Conservation (phyloP, 2,797 vertebrate species). For the Chiroxiphia lanceolata region DNA sequence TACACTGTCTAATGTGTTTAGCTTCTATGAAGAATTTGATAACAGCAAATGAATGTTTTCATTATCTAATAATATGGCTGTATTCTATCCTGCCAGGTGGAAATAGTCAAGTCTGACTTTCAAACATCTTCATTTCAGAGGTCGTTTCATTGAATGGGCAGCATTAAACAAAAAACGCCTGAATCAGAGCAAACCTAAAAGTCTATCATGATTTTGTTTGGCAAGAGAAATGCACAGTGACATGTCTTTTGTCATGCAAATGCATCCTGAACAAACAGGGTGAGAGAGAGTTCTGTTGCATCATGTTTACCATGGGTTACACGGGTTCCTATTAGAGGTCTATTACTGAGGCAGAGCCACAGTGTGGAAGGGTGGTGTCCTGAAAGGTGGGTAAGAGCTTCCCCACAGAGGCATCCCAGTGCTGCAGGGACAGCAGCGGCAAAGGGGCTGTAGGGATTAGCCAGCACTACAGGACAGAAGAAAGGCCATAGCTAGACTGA, state of each 20-base stretch:
- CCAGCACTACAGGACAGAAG: not conserved
- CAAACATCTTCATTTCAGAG: not conserved
- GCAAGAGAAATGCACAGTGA: not conserved
- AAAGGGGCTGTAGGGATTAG: not conserved
- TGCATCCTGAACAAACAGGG: not conserved
- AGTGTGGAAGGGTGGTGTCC: not conserved
- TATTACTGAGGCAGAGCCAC: not conserved
- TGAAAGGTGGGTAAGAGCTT: not conserved
- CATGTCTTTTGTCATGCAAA: not conserved
- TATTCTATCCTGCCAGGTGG: not conserved
- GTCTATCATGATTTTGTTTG: not conserved
- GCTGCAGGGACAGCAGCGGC: not conserved
- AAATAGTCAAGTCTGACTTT: constrained; percentile 21
- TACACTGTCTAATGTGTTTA: not conserved
- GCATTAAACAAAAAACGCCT: not conserved
- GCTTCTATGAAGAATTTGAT: not conserved
- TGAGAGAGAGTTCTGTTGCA: not conserved
- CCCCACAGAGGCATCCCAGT: not conserved
- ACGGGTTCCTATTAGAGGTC: not conserved
- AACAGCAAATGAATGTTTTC: not conserved
- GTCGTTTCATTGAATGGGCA: not conserved
- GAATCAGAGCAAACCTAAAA: not conserved
- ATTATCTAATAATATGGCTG: constrained; percentile 38
- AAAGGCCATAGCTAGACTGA: not conserved
- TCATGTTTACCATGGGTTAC: not conserved